Base-by-base conservation (phyloP, 1,140 invertebrate genomes). In the Micrasema minimum region DNA sequence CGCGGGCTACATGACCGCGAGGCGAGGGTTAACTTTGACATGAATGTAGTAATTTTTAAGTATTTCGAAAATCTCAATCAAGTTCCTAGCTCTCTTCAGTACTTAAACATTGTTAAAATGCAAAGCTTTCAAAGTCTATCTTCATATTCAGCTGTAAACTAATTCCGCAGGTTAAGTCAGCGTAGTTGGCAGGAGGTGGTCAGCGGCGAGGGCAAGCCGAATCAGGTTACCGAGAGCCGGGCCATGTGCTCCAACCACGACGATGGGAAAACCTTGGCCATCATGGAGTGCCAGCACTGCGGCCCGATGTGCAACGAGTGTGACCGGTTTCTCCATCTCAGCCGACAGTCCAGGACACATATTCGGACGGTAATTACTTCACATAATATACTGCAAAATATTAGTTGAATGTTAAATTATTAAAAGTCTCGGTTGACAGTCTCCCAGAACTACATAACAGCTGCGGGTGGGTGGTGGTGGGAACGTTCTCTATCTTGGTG, bases 241-340 rank as follows among this genome's bases (percentile, higher is more conserved):
- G 81, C 85, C 5, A 91, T 92, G 31, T 99, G 97, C 84, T 92
- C 88, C 55, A 99, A 99, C 82, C 97, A 99, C 80, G 97, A 99
- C 79, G 97, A 99, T 80, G 94, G 95, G 1, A 91, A 95, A 78
- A 99, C 97, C 0, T 87, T 90, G 1, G 97, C 97, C 0, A 94
- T 98, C 45, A 95, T 99, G 50, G 91, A 94, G 66, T 99, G 97
- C 80, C 91, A 90, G 66, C 86, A 88, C 6, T 99, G 97, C 80
- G 95, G 95, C 2, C 94, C 96, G 75, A 85, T 98, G 11, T 99
- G 97, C 81, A 91, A 92, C 0, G 97, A 99, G 78, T 99, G 97
- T 82, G 97, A 99, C 82, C 87, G 95, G 22, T 94, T 97, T 78
- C 83, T 99, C 4, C 97, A 99, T 84, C 86, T 99, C 23, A 95